phyloP scores from a whole-genome alignment of 2,113 vertebrate genomes.

The Tychaedon coryphoeus region DNA sequence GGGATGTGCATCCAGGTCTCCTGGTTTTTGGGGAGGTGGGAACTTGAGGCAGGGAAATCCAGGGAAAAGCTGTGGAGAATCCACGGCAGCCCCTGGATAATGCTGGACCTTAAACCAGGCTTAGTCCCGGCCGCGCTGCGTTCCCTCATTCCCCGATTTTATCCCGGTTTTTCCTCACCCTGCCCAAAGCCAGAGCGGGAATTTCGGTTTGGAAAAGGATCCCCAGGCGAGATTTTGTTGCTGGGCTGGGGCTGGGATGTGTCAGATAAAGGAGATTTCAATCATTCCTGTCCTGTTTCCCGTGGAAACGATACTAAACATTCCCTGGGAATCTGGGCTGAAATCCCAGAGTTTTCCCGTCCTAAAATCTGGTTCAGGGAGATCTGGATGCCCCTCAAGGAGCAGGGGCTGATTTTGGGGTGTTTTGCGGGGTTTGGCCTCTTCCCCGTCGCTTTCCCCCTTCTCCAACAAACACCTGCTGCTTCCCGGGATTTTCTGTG shows the following conservation, averaged over 20 bases:
- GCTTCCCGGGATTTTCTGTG: background rate
- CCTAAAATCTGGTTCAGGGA: fast-evolving
- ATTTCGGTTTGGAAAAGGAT: background rate
- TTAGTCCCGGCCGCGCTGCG: fast-evolving
- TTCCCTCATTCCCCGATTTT: fast-evolving
- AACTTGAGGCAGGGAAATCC: background rate
- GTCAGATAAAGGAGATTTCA: background rate
- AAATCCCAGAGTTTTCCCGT: background rate
- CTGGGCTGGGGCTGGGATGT: background rate
- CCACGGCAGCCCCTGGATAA: background rate
- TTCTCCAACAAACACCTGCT: background rate
- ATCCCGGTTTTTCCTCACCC: fast-evolving
- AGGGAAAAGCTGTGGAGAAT: fast-evolving
- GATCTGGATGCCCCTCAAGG: background rate
- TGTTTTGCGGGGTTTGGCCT: background rate
- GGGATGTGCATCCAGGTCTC: background rate
- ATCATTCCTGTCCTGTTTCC: fast-evolving
- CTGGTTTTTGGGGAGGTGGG: fast-evolving
- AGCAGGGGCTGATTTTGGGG: background rate
- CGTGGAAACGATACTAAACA: fast-evolving
- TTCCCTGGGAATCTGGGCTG: background rate
- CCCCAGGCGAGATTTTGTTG: fast-evolving
- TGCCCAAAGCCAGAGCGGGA: background rate
- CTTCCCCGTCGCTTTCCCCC: fast-evolving
- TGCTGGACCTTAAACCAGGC: background rate